Base-by-base conservation (phyloP, 2,888 invertebrate species). In the Drosophila peninsularis region DNA sequence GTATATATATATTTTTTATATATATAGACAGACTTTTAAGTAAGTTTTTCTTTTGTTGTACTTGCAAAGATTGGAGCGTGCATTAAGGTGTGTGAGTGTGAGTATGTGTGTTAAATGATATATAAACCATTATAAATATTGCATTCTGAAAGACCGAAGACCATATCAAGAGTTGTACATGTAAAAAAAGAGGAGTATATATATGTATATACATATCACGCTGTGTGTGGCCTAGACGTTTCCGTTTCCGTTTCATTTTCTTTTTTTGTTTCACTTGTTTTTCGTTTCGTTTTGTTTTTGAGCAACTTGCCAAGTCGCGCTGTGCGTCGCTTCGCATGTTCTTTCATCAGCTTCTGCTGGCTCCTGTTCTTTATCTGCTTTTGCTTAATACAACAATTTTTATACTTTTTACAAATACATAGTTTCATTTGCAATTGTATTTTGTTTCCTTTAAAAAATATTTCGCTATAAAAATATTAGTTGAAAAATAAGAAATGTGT, bases 401-500 rank as follows among this genome's bases (percentile, higher is more conserved):
- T 36, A 32, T 17, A 53, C 34, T 71, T 74, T 71, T 66, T 82
- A 77, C 80, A 79, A 75, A 72, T 75, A 75, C 68, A 68, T 61
- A 71, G 39, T 63, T 58, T 60, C 55, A 42, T 62, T 57, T 64
- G 49, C 63, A 49, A 62, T 65, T 50, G 61, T 56, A 60, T 55
- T 42, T 56, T 54, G 53, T 71, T 66, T 54, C 19, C 53, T 76
- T 83, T 83, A 82, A 82, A 85, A 88, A 77, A 85, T 82, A 78
- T 76, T 76, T 84, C 68, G 32, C 77, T 83, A 88, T 83, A 88
- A 86, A 88, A 85, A 82, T 79, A 80, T 85, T 80, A 80, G 86
- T 85, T 85, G 80, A 84, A 84, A 84, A 88, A 83, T 88, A 82
- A 88, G 81, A 83, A 87, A 77, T 74, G 71, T 85, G 69, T 54